Percentiles rank a stretch among this genome's conserved stretches.
These are phyloP conservation scores for Alviniconcha strummeri DNA, from an alignment of 2,888 invertebrate species.

Conservation along the genomic window DNA sequence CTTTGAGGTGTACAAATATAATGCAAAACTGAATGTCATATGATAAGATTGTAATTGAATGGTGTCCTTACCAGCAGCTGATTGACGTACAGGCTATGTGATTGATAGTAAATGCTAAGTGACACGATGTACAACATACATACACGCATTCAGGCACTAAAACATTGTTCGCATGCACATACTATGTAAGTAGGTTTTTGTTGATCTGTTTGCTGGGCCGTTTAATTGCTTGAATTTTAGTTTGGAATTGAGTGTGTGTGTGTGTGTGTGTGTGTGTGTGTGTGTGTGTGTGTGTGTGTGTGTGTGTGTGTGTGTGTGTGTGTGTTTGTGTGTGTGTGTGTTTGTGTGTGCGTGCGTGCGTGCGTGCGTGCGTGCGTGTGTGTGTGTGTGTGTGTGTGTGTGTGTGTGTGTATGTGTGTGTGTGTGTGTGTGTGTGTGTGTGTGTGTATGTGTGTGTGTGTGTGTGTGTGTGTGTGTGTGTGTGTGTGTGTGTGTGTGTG, in stretches of 20 bases:
- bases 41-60: too few species aligned
- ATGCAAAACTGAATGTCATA: too few species aligned
- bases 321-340: not conserved
- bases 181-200: too few species aligned
- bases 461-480: constrained; percentile 4
- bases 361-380: constrained; percentile 11
- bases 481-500: not conserved
- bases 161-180: too few species aligned
- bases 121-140: too few species aligned
- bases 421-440: constrained; percentile 15
- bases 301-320: constrained; percentile 9
- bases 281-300: constrained; percentile 22
- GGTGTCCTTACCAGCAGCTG: too few species aligned
- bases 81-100: too few species aligned
- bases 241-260: not conserved
- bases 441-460: constrained; percentile 43
- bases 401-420: constrained; percentile 35
- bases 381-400: constrained; percentile 38
- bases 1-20: too few species aligned
- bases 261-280: not conserved
- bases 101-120: not conserved
- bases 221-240: too few species aligned
- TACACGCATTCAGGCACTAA: too few species aligned
- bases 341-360: constrained; percentile 28
- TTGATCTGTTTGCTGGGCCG: too few species aligned